phyloP scores from a whole-genome alignment of 2,888 invertebrate species.

The Slavum lentiscoides region DNA sequence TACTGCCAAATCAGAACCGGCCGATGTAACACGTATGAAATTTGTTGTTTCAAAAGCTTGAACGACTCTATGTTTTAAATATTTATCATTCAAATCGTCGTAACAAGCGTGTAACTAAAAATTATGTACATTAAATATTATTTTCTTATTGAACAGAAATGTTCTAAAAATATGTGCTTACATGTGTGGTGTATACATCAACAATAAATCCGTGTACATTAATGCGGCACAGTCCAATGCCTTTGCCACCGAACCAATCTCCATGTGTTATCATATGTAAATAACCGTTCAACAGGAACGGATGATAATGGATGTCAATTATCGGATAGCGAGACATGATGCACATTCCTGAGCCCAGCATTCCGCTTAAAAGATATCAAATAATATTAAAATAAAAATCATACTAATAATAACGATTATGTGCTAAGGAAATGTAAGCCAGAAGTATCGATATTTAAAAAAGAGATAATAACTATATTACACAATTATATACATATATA shows the following conservation, averaged over 20 bases:
- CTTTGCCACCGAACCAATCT: conserved; percentile 99
- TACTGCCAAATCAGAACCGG: conserved; percentile 78
- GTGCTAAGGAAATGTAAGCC: too few relatives aligned
- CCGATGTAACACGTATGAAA: conserved; percentile 84
- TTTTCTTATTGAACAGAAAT: not conserved
- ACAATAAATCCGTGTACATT: conserved; percentile 70
- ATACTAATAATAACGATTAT: not conserved
- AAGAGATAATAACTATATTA: not conserved
- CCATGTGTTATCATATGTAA: conserved; percentile 93
- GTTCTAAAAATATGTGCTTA: conserved; percentile 62
- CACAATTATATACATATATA: too few relatives aligned
- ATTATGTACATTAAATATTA: not conserved
- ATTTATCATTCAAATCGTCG: conserved; percentile 81
- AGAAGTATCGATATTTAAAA: not conserved
- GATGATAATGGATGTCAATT: conserved; percentile 84
- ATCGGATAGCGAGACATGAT: conserved; percentile 83
- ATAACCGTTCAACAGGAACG: conserved; percentile 97
- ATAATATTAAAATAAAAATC: conserved; percentile 10
- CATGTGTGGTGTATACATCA: conserved; percentile 92
- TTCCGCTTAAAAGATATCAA: conserved; percentile 69
- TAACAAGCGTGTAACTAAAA: conserved; percentile 93
- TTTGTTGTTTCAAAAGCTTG: conserved; percentile 95
- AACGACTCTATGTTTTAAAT: conserved; percentile 86
- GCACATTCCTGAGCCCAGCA: conserved; percentile 86
- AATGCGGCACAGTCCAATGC: conserved; percentile 80